These are phyloP conservation scores for Radopholus similis DNA, from an alignment of 1,140 invertebrate species.

Conservation along the genomic window DNA sequence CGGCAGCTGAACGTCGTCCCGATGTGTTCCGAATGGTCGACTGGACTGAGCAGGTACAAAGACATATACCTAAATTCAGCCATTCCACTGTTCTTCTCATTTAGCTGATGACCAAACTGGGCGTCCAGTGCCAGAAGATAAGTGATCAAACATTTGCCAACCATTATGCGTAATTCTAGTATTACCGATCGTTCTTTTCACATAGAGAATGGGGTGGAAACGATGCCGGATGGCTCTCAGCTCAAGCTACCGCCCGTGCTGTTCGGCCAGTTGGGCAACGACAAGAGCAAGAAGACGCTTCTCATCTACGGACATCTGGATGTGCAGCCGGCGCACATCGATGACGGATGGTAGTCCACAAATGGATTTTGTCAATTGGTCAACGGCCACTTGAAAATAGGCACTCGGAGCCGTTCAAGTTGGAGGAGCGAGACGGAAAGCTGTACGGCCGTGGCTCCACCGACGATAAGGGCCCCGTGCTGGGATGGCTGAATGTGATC, in stretches of 20 bases:
- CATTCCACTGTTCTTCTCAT: background rate
- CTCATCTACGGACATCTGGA: constrained; percentile 95
- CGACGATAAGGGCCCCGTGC: constrained; percentile 78
- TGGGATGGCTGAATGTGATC: constrained; percentile 88
- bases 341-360: constrained; percentile 14
- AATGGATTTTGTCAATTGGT: background rate
- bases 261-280: constrained; percentile 77
- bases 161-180: too few species aligned
- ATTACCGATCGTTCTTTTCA: background rate
- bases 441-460: constrained; percentile 84
- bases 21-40: constrained; percentile 76
- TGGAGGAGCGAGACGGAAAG: constrained; percentile 82
- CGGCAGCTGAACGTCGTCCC: constrained; percentile 73
- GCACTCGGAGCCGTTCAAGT: constrained; percentile 84
- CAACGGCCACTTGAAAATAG: constrained; percentile 4
- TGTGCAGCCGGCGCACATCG: constrained; percentile 78
- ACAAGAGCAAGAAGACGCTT: constrained; percentile 76
- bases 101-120: constrained; percentile 72
- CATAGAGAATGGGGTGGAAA: constrained; percentile 73
- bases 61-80: background rate
- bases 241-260: constrained; percentile 81
- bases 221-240: constrained; percentile 70
- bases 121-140: constrained; percentile 71
- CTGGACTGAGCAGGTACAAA: constrained; percentile 69
- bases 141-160: too few species aligned